phyloP scores from a whole-genome alignment of 2,797 vertebrate genomes.

The Anas flavirostris region DNA sequence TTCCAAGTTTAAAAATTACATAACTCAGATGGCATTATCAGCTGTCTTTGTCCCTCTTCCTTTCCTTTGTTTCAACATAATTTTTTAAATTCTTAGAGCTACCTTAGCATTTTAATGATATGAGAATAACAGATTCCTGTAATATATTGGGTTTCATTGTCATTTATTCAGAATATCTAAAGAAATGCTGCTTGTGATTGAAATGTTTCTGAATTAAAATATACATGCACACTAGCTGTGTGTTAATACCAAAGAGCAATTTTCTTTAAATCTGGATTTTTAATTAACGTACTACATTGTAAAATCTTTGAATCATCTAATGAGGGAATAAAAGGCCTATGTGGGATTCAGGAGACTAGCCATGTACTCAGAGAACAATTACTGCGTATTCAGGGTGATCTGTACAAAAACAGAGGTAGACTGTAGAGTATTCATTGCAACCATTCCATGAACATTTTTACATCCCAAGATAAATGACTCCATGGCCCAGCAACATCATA shows the following conservation, averaged over 20 bases:
- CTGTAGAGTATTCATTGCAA: neutral
- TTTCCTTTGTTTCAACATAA: neutral
- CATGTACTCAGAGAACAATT: neutral
- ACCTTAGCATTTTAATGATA: neutral
- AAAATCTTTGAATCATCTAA: neutral
- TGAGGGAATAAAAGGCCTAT: neutral
- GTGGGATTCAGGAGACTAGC: constrained; percentile 7
- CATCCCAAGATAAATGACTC: constrained; percentile 11
- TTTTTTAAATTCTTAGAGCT: neutral
- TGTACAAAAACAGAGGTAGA: neutral
- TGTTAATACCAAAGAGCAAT: neutral
- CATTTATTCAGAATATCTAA: neutral
- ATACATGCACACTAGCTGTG: neutral
- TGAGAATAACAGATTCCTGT: neutral
- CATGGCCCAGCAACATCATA: neutral
- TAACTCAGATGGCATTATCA: neutral
- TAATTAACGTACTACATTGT: neutral
- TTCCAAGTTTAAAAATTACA: neutral
- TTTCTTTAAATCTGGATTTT: neutral
- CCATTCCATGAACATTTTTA: neutral
- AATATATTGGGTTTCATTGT: neutral
- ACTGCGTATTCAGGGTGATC: neutral
- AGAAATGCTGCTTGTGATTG: neutral
- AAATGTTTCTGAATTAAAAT: neutral
- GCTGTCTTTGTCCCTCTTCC: neutral